phyloP scores from a whole-genome alignment of 2,888 invertebrate genomes.

The Nebria brevicollis region DNA sequence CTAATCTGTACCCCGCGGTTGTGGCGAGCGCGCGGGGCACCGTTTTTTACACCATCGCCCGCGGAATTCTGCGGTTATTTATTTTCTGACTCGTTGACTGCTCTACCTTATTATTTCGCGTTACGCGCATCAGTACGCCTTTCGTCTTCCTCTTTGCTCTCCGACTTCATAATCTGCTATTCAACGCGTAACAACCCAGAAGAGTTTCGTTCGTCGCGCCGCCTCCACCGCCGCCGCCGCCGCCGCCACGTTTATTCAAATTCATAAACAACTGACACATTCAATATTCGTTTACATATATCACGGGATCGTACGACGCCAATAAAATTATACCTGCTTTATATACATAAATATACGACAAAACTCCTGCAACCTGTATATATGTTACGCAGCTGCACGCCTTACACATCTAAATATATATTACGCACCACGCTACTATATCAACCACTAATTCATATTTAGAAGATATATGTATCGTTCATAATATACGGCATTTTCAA shows the following conservation, averaged over 20 bases:
- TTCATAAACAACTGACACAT: slow-evolving; percentile 30
- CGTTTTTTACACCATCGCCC: slow-evolving; percentile 36
- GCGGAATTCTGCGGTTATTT: slow-evolving; percentile 40
- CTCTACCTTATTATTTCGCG: slow-evolving; percentile 36
- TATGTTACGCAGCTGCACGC: not conserved
- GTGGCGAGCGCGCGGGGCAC: slow-evolving; percentile 46
- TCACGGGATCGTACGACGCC: not conserved
- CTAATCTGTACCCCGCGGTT: slow-evolving; percentile 56
- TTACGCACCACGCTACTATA: not conserved
- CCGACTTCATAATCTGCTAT: not conserved
- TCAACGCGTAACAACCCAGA: slow-evolving; percentile 6
- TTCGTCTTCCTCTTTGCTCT: not conserved
- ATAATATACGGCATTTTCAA: not conserved
- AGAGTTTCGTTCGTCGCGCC: not conserved
- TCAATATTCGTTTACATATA: not conserved
- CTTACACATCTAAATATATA: not conserved
- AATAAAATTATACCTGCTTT: not conserved
- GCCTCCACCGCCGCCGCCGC: too few relatives aligned
- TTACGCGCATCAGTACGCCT: slow-evolving; percentile 12
- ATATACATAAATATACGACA: not conserved
- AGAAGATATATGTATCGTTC: not conserved
- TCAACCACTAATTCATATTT: not conserved
- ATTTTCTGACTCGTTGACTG: slow-evolving; percentile 35
- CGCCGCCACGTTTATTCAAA: not conserved
- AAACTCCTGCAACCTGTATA: not conserved